These are phyloP conservation scores for Phytoseiulus persimilis DNA, from an alignment of 2,888 invertebrate species.

Conservation along the genomic window DNA sequence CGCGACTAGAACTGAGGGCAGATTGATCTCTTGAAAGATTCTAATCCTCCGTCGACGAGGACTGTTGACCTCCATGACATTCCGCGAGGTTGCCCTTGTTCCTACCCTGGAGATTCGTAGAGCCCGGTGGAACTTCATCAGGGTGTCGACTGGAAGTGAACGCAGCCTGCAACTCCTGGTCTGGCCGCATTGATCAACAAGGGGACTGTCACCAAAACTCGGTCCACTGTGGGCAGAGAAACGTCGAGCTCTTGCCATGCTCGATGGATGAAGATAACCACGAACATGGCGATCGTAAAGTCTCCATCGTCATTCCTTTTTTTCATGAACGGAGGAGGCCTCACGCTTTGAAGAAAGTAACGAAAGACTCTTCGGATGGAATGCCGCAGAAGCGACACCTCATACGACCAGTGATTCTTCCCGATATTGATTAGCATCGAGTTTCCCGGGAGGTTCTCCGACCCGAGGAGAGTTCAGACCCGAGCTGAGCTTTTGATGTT, in stretches of 20 bases:
- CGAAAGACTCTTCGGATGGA: not conserved
- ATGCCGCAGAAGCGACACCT: not conserved
- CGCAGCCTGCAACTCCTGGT: too few relatives aligned
- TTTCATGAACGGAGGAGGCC: not conserved
- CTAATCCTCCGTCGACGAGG: too few relatives aligned
- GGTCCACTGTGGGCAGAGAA: not conserved
- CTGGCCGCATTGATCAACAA: too few relatives aligned
- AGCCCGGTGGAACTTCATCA: too few relatives aligned
- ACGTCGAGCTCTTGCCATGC: not conserved
- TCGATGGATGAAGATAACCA: not conserved
- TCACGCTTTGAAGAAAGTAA: not conserved
- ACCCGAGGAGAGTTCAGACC: not conserved
- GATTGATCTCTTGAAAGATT: too few relatives aligned
- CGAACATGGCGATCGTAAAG: not conserved
- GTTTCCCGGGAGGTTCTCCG: not conserved
- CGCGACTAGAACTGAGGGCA: too few relatives aligned
- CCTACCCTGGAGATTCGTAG: too few relatives aligned
- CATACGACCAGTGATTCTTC: not conserved
- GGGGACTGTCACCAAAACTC: not conserved
- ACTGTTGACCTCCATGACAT: too few relatives aligned
- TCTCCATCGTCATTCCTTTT: not conserved
- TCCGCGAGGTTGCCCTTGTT: too few relatives aligned
- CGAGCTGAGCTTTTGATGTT: not conserved
- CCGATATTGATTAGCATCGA: not conserved
- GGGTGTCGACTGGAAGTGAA: too few relatives aligned